Percentiles rank a stretch among this genome's conserved stretches.
These are phyloP conservation scores for Onychomys arenicola DNA, from an alignment of 2,797 vertebrate genomes.

Conservation along the genomic window DNA sequence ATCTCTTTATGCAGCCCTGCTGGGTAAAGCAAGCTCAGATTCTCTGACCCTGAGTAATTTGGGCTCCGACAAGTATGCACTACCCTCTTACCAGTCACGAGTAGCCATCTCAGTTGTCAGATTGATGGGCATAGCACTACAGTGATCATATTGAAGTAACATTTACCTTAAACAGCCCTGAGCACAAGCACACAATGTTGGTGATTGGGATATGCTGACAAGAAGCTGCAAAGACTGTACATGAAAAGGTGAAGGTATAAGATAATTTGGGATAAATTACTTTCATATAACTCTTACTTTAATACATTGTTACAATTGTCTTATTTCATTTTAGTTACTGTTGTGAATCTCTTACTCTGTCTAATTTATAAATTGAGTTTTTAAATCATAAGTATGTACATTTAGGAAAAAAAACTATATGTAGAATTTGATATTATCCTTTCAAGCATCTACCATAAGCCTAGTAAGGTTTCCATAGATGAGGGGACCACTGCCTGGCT, in stretches of 20 bases:
- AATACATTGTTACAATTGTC: background rate
- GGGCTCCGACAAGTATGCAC: too few relatives aligned
- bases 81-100: background rate
- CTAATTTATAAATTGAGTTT: background rate
- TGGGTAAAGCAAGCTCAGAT: too few relatives aligned
- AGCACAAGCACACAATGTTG: background rate
- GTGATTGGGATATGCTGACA: background rate
- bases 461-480: background rate
- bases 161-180: background rate
- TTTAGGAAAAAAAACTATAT: background rate
- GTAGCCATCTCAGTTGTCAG: background rate
- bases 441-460: background rate
- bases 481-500: background rate
- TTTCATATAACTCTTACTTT: background rate
- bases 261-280: background rate
- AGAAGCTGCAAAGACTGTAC: background rate
- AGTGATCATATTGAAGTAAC: background rate
- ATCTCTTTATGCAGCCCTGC: too few relatives aligned
- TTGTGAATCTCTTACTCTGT: background rate
- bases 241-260: background rate
- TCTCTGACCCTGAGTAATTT: too few relatives aligned
- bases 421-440: background rate
- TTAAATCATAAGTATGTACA: too few relatives aligned
- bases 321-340: background rate
- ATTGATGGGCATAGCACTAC: background rate